Evolutionary conservation across 2,888 invertebrate species (phyloP), one percentile per base, ranked within the genome.

Genomic region (Mactromeris polynyma): DNA sequence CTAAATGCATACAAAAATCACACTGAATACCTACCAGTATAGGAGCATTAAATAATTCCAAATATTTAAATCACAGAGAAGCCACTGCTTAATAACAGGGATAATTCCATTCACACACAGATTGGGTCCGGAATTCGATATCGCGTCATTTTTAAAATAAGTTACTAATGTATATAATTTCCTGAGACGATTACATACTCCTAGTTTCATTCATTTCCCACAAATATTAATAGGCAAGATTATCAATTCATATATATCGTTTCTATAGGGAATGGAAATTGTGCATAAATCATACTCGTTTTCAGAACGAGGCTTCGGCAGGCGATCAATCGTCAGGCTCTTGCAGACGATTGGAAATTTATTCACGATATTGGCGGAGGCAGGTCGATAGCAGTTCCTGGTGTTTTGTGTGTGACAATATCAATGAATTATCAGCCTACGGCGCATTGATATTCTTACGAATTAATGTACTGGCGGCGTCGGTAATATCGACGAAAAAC

Each of bases 221-320:
- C 84, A 84, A 84, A 84, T 73, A 86, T 86, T 46, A 69, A 86
- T 86, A 80, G 77, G 40, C 42, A 33, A 38, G 86, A 86, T 89
- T 86, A 89, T 83, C 82, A 88, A 87, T 89, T 91, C 89, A 91
- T 91, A 85, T 78, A 86, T 78, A 73, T 86, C 88, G 89, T 88
- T 91, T 89, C 91, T 84, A 91, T 83, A 85, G 91, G 88, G 86
- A 91, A 87, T 86, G 85, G 84, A 86, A 80, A 40, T 85, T 90
- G 92, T 94, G 94, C 94, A 94, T 94, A 94, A 94, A 94, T 94
- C 94, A 94, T 91, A 92, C 93, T 93, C 93, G 92, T 80, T 88
- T 83, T 93, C 92, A 93, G 88, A 94, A 81, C 94, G 94, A 94
- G 94, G 94, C 94, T 92, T 83, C 69, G 83, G 83, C 81, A 85